A percentile compares a stretch with the other conserved stretches of the same genome.
These are phyloP conservation scores for Agrypnus murinus DNA, from an alignment of 2,888 invertebrate genomes.

Conservation along the genomic window DNA sequence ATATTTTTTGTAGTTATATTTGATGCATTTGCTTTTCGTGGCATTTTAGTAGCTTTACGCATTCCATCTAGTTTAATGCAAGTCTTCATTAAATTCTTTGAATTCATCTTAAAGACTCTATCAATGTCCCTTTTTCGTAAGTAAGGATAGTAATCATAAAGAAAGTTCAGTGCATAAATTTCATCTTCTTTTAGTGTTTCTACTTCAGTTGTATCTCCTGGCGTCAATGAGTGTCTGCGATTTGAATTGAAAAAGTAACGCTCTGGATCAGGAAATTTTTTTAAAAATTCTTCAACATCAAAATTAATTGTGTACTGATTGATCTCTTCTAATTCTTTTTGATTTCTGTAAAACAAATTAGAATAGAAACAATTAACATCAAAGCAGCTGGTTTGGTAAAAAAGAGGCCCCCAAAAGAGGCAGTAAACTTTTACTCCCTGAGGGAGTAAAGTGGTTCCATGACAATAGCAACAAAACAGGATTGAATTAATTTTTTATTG, in stretches of 20 bases:
- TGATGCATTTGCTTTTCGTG: conserved; percentile 47
- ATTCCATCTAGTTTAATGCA: conserved; percentile 60
- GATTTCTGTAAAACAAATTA: conserved; percentile 55
- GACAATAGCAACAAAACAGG: too few relatives aligned
- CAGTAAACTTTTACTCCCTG: too few relatives aligned
- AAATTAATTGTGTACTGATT: conserved; percentile 59
- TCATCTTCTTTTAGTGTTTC: conserved; percentile 57
- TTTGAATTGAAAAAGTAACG: conserved; percentile 58
- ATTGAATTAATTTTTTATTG: too few relatives aligned
- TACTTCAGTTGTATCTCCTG: conserved; percentile 29
- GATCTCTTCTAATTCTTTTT: conserved; percentile 58
- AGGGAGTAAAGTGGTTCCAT: too few relatives aligned
- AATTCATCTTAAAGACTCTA: conserved; percentile 58
- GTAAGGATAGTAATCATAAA: conserved; percentile 62
- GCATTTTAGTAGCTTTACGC: conserved; percentile 55
- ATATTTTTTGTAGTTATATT: conserved; percentile 53
- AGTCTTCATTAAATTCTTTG: conserved; percentile 61
- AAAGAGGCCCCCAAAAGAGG: too few relatives aligned
- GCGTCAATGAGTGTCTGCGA: conserved; percentile 54
- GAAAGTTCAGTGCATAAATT: conserved; percentile 59
- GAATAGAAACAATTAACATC: neutral
- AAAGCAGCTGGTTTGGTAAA: neutral
- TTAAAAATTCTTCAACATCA: conserved; percentile 60
- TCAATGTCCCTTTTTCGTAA: conserved; percentile 61
- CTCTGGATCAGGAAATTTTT: conserved; percentile 62